Base-by-base conservation (phyloP, 2,797 vertebrate species). In the Ptychobarbus kaznakovi region DNA sequence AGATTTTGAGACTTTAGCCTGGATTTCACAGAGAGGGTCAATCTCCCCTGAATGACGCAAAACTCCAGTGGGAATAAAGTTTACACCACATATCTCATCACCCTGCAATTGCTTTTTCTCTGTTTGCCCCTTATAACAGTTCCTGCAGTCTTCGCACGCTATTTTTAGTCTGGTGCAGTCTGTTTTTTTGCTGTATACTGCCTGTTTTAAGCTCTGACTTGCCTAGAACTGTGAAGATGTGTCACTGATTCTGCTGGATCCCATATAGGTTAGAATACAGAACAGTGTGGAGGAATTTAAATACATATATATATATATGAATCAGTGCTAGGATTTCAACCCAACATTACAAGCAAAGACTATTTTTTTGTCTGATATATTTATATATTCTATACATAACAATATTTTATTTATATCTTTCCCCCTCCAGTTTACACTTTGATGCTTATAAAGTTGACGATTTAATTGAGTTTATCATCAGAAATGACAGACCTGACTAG, bases 91-190 rank as follows among this genome's bases (percentile, higher is more conserved):
- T 66, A 65, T 58, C 79, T 78, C 78, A 42, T 65, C 80, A 69
- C 63, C 32, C 58, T 42, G 22, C 73, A 25, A 76, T 42, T 63
- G 78, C 46, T 22, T 84, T 87, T 66, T 86, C 56, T 80, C 46
- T 84, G n/a, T 72, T 81, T 76, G 63, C 82, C 79, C 86, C 61
- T 81, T 72, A 42, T 46, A 74, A 73, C 73, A 40, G 51, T 70
- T 87, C 65, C 74, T 70, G 56, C 74, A 51, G 58, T 53, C 32
- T 79, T 40, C 56, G 8, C 42, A 25, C 10, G 22, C 83, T 79
- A 86, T 85, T 82, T 82, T 79, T 85, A 82, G 75, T 58, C 61
- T 80, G 53, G 22, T 86, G 75, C 68, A 85, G 53, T 61, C 40
- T 61, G 61, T 75, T 80, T 49, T 49, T 82, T 18, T 77, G 42